Percentiles rank a stretch among this genome's conserved stretches.
phyloP scores from a whole-genome alignment of 2,888 invertebrate genomes.

The Urechis unicinctus region DNA sequence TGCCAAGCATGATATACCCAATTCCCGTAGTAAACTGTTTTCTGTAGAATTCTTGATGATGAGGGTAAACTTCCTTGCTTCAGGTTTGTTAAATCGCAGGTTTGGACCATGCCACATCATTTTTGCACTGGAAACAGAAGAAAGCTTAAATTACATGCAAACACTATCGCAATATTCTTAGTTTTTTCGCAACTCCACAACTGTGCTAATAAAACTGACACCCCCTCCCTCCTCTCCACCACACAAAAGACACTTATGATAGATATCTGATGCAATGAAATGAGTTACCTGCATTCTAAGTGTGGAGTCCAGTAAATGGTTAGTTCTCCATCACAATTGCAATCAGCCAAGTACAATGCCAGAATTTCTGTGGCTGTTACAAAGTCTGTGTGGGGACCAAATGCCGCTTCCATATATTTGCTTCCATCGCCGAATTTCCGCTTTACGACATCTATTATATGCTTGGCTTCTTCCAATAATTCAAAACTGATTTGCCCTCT shows the following conservation, averaged over 20 bases:
- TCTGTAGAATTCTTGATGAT: constrained; percentile 40
- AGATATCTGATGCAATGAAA: not conserved
- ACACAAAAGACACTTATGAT: too few relatives aligned
- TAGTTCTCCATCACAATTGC: constrained; percentile 39
- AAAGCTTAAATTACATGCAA: constrained; percentile 2
- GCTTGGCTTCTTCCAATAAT: constrained; percentile 33
- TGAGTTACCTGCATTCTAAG: not conserved
- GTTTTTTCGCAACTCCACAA: too few relatives aligned
- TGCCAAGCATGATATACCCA: constrained; percentile 40
- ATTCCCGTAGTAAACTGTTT: constrained; percentile 39
- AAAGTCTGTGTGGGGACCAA: constrained; percentile 31
- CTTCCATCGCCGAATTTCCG: constrained; percentile 37
- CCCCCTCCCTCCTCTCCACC: too few relatives aligned
- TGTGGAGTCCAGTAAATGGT: constrained; percentile 31
- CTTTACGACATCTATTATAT: constrained; percentile 35
- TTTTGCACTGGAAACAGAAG: constrained; percentile 30
- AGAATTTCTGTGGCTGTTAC: constrained; percentile 36
- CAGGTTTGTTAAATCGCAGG: constrained; percentile 35
- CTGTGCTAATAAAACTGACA: too few relatives aligned
- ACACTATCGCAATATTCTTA: not conserved
- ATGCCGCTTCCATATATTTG: constrained; percentile 31
- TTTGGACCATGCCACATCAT: constrained; percentile 46
- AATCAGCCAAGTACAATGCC: constrained; percentile 36
- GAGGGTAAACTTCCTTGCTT: constrained; percentile 39
- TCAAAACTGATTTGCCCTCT: constrained; percentile 38